Evolutionary conservation across 2,797 vertebrate genomes (phyloP), one percentile per base, ranked within the genome.

Genomic region (Menidia menidia): DNA sequence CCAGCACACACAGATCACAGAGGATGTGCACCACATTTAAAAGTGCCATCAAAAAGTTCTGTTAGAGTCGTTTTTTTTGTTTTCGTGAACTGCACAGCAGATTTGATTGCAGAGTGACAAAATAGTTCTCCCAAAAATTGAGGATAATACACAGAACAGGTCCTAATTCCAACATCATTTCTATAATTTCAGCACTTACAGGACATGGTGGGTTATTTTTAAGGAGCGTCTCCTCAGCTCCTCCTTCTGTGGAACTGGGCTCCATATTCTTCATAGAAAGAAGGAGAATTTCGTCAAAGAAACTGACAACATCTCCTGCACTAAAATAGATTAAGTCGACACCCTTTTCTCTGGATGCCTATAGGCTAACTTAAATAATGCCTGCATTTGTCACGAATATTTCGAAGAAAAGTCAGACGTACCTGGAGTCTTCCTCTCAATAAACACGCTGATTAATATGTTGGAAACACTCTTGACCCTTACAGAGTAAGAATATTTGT

Each of bases 231-330:
- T 92, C 90, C 1, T 94, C 94, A 77, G 84, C 89, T 90, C 88
- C 93, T 85, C 85, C 88, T 70, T 92, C 80, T 75, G 90, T 93
- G 84, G 93, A 86, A 73, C 93, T 95, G 79, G 90, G 87, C 82
- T 96, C 96, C 96, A 96, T 98, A 71, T 91, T 94, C 90, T 90
- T 90, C 82, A 87, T 80, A 91, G 71, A 82, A 71, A 88, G 30
- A 77, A 89, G 92, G 88, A 78, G 84, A 77, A 89, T 87, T 92
- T 88, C 85, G 93, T 91, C 91, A 88, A 87, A 91, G 88, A 25
- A 25, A 91, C 87, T 85, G 62, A 81, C 69, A 41, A 25, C 65
- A 65, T 76, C 76, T 68, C 60, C 6, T 73, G 59, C 79, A 66
- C 68, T 61, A 58, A 68, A 82, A 73, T 69, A 63, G 52, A 63